Percentiles rank a stretch among this genome's conserved stretches.
phyloP scores from a whole-genome alignment of 2,888 invertebrate genomes.

The Acheta domesticus region DNA sequence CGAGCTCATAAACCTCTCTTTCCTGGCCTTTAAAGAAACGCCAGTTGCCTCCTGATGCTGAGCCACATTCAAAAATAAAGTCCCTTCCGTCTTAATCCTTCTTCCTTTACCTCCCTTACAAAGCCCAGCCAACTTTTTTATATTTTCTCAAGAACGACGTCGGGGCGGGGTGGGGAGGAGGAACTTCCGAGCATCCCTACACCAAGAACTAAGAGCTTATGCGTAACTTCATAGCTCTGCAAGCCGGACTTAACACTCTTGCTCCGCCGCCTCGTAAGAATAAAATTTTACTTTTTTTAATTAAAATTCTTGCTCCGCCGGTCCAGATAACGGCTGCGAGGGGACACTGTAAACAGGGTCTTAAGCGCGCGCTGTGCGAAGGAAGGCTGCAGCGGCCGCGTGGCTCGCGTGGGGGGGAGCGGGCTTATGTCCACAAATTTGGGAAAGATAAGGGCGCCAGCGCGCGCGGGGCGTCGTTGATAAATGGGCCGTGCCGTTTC shows the following conservation, averaged over 20 bases:
- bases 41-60: not conserved
- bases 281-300: slow-evolving; percentile 1
- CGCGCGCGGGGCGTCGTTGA: no score
- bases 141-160: not conserved
- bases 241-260: not conserved
- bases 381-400: no score
- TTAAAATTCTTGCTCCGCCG: not conserved
- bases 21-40: not conserved
- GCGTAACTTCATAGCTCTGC: not conserved
- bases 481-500: no score
- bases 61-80: not conserved
- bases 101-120: not conserved
- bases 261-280: not conserved
- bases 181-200: not conserved
- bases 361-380: not conserved
- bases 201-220: slow-evolving; percentile 6
- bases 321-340: not conserved
- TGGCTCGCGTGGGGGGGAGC: no score
- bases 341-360: slow-evolving; percentile 1
- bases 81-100: not conserved
- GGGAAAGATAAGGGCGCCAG: no score
- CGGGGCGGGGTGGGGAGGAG: not conserved
- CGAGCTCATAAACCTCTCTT: not conserved
- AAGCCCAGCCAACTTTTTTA: not conserved
- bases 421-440: no score